These are phyloP conservation scores for Mesembrinibis cayennensis DNA, from an alignment of 2,113 vertebrate species.

Conservation along the genomic window DNA sequence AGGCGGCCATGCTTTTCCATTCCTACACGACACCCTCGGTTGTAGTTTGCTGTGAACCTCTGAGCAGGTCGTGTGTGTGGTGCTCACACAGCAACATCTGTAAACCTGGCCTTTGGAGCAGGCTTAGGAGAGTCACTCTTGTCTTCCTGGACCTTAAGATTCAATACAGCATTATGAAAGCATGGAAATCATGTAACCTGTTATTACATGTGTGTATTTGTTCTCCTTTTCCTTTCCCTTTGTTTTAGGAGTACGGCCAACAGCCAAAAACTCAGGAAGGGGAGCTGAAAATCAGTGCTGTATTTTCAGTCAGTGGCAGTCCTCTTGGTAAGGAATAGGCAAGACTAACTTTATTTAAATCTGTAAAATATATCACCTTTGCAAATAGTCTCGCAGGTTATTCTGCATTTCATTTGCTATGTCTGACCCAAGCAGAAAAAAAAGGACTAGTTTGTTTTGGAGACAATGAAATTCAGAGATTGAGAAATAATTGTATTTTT, in stretches of 20 bases:
- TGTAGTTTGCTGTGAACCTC: not conserved
- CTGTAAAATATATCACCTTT: not conserved
- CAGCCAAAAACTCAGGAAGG: slow-evolving; percentile 87
- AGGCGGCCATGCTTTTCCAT: fast-evolving
- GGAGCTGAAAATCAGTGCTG: slow-evolving; percentile 93
- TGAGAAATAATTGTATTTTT: not conserved
- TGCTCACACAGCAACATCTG: not conserved
- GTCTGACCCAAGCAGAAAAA: not conserved
- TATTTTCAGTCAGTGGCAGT: slow-evolving; percentile 89
- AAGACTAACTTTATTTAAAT: not conserved
- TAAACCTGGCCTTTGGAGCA: not conserved
- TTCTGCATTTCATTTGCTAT: not conserved
- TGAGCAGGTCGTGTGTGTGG: not conserved
- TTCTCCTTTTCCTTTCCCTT: slow-evolving; percentile 65
- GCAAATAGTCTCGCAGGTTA: not conserved
- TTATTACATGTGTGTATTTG: slow-evolving; percentile 56
- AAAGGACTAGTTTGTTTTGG: not conserved
- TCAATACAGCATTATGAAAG: not conserved
- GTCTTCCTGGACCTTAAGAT: not conserved
- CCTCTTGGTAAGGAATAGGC: slow-evolving; percentile 83
- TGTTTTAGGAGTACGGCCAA: slow-evolving; percentile 82
- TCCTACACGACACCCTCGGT: not conserved
- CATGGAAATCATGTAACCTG: not conserved
- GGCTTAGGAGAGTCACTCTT: not conserved
- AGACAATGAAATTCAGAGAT: not conserved